phyloP scores from a whole-genome alignment of 2,797 vertebrate species.

The Limnodromus scolopaceus region DNA sequence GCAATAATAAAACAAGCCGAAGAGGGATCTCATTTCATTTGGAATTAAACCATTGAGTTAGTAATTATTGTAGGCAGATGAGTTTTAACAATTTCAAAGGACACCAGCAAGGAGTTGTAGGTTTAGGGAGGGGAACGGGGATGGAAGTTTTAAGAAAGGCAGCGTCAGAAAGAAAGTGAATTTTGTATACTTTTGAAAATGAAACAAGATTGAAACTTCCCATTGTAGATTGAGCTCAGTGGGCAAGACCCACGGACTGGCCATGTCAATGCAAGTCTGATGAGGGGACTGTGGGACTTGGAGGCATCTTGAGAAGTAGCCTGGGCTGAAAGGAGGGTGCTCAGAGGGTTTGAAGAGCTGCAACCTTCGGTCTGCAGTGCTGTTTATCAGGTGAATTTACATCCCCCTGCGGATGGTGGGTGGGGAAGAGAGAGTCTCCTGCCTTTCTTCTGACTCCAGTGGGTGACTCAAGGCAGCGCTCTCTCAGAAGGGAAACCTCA shows the following conservation, averaged over 20 bases:
- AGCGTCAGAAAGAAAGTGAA: background rate
- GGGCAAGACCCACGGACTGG: background rate
- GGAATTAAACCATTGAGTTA: background rate
- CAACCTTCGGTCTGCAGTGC: fast-evolving
- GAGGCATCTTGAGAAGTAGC: background rate
- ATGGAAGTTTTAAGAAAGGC: background rate
- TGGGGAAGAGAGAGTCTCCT: background rate
- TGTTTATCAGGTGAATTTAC: background rate
- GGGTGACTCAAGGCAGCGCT: background rate
- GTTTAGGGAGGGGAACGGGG: background rate
- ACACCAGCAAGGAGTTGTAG: background rate
- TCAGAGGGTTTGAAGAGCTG: background rate
- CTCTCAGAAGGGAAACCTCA: background rate
- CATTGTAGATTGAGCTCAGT: background rate
- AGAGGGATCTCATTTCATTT: background rate
- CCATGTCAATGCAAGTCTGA: background rate
- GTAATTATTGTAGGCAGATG: conserved; percentile 22
- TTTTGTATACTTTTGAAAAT: background rate
- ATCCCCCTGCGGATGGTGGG: background rate
- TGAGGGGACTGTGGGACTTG: background rate
- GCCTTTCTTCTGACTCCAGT: background rate
- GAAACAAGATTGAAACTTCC: background rate
- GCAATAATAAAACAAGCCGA: background rate
- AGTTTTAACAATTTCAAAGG: background rate
- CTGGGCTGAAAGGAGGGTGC: background rate